Conservation (phyloP, 2,797 vertebrate species). For the Bradypus variegatus region DNA sequence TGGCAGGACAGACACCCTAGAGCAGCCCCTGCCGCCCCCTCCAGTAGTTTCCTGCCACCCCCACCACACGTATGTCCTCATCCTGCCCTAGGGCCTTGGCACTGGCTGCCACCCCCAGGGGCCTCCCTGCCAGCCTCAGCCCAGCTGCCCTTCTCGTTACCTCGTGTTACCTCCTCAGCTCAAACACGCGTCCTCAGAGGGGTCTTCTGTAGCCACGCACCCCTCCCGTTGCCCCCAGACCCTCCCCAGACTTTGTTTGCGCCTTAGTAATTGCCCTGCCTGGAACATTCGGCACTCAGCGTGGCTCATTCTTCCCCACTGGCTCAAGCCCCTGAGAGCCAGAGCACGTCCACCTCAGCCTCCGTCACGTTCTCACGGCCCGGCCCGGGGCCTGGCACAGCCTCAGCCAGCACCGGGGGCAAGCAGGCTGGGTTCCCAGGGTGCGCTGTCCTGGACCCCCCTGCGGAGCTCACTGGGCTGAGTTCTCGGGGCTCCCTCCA, state of each 20-base stretch:
- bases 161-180: too few relatives aligned
- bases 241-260: too few relatives aligned
- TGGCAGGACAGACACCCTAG: too few relatives aligned
- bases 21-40: not conserved
- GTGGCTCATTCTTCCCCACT: rapidly evolving
- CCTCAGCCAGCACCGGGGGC: not conserved
- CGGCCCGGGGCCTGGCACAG: not conserved
- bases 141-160: too few relatives aligned
- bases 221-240: too few relatives aligned
- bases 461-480: too few relatives aligned
- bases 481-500: not conserved
- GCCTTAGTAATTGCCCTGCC: not conserved
- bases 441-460: too few relatives aligned
- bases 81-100: not conserved
- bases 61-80: too few relatives aligned
- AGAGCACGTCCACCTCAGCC: rapidly evolving
- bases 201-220: too few relatives aligned
- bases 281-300: rapidly evolving
- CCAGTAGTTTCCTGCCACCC: not conserved
- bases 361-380: too few relatives aligned
- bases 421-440: not conserved
- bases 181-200: too few relatives aligned
- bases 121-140: too few relatives aligned
- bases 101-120: not conserved
- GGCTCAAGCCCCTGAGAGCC: not conserved